These are phyloP conservation scores for Caerostris extrusa DNA, from an alignment of 1,140 invertebrate species.

Conservation along the genomic window DNA sequence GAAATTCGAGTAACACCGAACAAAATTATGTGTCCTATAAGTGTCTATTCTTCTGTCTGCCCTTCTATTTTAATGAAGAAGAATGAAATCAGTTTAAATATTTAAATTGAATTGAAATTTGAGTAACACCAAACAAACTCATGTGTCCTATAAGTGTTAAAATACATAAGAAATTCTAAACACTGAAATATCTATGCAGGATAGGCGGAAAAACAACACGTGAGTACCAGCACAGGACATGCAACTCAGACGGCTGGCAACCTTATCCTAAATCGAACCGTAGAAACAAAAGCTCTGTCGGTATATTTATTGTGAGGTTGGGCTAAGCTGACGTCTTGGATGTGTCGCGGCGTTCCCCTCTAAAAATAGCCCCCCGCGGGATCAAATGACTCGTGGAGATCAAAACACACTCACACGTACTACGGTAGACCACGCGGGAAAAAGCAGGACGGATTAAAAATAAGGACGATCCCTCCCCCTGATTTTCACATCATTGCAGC, in stretches of 20 bases:
- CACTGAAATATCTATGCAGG: too few species aligned
- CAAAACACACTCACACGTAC: conserved; percentile 56
- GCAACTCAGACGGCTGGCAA: neutral
- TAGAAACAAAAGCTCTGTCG: conserved; percentile 44
- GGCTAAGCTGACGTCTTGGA: conserved; percentile 51
- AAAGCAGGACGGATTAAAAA: conserved; percentile 18
- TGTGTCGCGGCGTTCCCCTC: conserved; percentile 41
- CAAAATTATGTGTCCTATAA: too few species aligned
- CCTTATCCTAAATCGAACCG: neutral
- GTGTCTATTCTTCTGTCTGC: too few species aligned
- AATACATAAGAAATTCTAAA: too few species aligned
- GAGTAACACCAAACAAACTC: too few species aligned
- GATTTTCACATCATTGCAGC: conserved; percentile 24
- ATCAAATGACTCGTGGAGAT: conserved; percentile 70
- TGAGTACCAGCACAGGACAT: neutral
- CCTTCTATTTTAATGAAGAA: too few species aligned
- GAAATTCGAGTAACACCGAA: too few species aligned
- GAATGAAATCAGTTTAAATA: too few species aligned
- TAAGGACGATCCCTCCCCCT: conserved; percentile 24
- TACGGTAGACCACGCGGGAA: conserved; percentile 36
- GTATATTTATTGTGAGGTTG: conserved; percentile 41
- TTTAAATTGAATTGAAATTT: too few species aligned
- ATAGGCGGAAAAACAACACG: too few species aligned
- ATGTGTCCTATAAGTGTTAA: too few species aligned
- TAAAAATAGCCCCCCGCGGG: conserved; percentile 48